Conservation (phyloP, 2,888 invertebrate species). For the Dorcus hopei region DNA sequence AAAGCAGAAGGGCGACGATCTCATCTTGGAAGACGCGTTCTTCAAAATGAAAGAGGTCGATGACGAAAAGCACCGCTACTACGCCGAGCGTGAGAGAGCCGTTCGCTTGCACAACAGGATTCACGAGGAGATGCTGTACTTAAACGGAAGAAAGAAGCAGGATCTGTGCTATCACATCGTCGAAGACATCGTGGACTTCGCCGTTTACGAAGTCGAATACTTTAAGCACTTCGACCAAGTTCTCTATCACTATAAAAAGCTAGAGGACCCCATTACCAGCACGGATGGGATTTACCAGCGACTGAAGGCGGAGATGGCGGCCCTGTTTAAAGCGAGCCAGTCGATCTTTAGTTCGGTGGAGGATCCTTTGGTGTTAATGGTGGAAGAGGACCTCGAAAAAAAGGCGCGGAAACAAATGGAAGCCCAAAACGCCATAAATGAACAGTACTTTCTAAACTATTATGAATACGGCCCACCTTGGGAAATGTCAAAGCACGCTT, state of each 20-base stretch:
- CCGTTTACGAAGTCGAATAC: constrained; percentile 54
- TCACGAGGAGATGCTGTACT: constrained; percentile 54
- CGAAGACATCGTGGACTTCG: constrained; percentile 56
- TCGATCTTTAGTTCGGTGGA: constrained; percentile 54
- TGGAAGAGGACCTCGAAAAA: constrained; percentile 41
- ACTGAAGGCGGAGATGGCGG: constrained; percentile 57
- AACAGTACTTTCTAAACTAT: constrained; percentile 56
- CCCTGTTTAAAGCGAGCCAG: constrained; percentile 55
- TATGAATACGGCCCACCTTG: constrained; percentile 55
- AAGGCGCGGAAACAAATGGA: too few relatives aligned
- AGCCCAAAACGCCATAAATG: too few relatives aligned
- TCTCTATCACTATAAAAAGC: too few relatives aligned
- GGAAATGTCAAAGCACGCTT: constrained; percentile 50
- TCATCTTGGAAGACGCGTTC: constrained; percentile 43
- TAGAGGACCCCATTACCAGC: too few relatives aligned
- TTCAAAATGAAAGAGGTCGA: constrained; percentile 18
- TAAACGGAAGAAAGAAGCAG: constrained; percentile 51
- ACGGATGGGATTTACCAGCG: constrained; percentile 28
- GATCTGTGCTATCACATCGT: constrained; percentile 55
- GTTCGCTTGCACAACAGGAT: constrained; percentile 54
- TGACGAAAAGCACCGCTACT: constrained; percentile 31
- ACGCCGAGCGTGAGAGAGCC: constrained; percentile 52
- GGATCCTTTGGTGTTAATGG: constrained; percentile 37
- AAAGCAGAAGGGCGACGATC: constrained; percentile 51
- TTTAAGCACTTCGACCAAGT: constrained; percentile 42